A percentile compares a stretch with the other conserved stretches of the same genome.
phyloP scores from a whole-genome alignment of 2,113 vertebrate genomes.

The Lathamus discolor region DNA sequence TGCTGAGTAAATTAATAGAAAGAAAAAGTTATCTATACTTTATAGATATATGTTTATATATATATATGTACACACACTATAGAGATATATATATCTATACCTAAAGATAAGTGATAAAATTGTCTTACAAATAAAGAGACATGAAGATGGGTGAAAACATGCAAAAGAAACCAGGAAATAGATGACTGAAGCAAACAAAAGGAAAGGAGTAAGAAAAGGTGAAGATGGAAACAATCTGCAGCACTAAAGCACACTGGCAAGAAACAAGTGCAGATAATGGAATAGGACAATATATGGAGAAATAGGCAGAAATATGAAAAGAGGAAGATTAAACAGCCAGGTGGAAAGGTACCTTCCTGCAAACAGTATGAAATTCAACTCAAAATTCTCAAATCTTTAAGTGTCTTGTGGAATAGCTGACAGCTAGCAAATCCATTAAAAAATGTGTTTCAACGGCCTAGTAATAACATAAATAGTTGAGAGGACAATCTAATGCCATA shows the following conservation, averaged over 20 bases:
- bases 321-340: not conserved
- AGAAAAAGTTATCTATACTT: not conserved
- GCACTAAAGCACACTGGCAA: not conserved
- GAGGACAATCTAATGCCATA: not conserved
- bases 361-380: not conserved
- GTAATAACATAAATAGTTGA: not conserved
- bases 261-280: not conserved
- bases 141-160: not conserved
- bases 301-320: not conserved
- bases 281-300: not conserved
- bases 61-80: not conserved
- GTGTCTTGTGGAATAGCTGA: not conserved
- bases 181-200: not conserved
- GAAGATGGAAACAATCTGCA: not conserved
- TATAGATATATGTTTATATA: not conserved
- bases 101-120: not conserved
- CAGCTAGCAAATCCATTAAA: not conserved
- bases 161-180: not conserved
- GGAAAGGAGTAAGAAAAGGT: not conserved
- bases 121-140: not conserved
- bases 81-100: not conserved
- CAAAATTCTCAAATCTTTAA: not conserved
- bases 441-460: not conserved
- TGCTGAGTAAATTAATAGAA: not conserved
- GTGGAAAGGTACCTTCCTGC: not conserved